Conservation (phyloP, 2,888 invertebrate genomes). For the Chloroclysta siterata region DNA sequence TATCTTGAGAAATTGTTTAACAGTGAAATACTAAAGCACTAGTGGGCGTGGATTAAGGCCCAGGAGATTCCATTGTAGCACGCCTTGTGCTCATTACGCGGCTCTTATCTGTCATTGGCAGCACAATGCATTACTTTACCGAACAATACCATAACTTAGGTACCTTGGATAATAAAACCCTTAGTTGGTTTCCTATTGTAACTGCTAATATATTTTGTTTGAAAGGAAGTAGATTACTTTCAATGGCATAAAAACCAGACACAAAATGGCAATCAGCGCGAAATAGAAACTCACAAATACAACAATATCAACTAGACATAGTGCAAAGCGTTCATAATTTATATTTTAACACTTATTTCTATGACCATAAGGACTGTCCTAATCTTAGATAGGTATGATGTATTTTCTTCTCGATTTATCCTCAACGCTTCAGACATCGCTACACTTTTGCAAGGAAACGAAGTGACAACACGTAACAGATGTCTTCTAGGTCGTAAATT, state of each 20-base stretch:
- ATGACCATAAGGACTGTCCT: slow-evolving; percentile 6
- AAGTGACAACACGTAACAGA: slow-evolving; percentile 47
- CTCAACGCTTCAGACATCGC: slow-evolving; percentile 25
- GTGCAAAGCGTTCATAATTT: not conserved
- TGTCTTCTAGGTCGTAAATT: slow-evolving; percentile 52
- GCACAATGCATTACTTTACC: slow-evolving; percentile 62
- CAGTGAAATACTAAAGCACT: slow-evolving; percentile 39
- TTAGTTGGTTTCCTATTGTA: slow-evolving; percentile 38
- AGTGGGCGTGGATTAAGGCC: slow-evolving; percentile 49
- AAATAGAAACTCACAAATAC: not conserved
- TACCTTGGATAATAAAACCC: slow-evolving; percentile 57
- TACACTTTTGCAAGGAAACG: slow-evolving; percentile 24
- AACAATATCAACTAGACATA: not conserved
- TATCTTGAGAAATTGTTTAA: slow-evolving; percentile 37
- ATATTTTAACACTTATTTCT: slow-evolving; percentile 1
- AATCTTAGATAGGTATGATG: slow-evolving; percentile 14
- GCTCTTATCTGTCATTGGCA: slow-evolving; percentile 81
- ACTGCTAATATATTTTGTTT: slow-evolving; percentile 14
- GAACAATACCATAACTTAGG: slow-evolving; percentile 68
- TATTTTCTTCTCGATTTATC: slow-evolving; percentile 22
- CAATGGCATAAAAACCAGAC: not conserved
- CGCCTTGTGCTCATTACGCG: slow-evolving; percentile 66
- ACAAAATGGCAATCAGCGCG: not conserved
- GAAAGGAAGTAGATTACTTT: not conserved
- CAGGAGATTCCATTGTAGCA: slow-evolving; percentile 65